Conservation (phyloP, 1,140 invertebrate genomes). For the Latrodectus geometricus region DNA sequence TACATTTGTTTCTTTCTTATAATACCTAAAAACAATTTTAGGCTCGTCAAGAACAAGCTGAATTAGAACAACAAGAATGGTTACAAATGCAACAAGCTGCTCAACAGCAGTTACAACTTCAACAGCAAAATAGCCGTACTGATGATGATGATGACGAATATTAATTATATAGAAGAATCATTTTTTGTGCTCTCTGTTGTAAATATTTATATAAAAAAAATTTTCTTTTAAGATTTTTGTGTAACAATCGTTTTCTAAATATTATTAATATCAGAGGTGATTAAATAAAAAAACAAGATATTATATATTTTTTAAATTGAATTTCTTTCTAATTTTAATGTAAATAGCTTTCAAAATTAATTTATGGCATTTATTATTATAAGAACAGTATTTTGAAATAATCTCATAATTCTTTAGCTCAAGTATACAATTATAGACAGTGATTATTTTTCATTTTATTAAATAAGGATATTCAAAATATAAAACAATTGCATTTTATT, state of each 20-base stretch:
- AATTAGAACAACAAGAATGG: conserved; percentile 89
- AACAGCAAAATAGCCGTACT: conserved; percentile 60
- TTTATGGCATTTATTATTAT: too few relatives aligned
- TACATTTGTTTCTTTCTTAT: background rate
- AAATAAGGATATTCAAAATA: too few relatives aligned
- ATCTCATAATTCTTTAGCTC: too few relatives aligned
- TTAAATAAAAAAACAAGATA: background rate
- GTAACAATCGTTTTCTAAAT: too few relatives aligned
- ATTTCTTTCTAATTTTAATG: background rate
- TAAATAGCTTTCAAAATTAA: too few relatives aligned
- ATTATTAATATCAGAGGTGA: background rate
- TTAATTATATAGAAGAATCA: background rate
- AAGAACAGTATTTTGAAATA: too few relatives aligned
- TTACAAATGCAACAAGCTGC: conserved; percentile 81
- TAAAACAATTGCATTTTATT: too few relatives aligned
- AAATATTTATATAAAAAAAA: background rate
- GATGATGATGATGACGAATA: conserved; percentile 64
- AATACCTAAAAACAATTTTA: conserved; percentile 65
- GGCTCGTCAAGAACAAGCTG: conserved; percentile 90
- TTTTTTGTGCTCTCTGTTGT: too few relatives aligned
- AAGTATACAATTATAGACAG: too few relatives aligned
- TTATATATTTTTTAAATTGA: background rate
- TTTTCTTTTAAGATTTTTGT: too few relatives aligned
- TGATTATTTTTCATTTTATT: too few relatives aligned
- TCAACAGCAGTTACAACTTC: conserved; percentile 61